Conservation (phyloP, 2,888 invertebrate genomes). For the Pseudolycoriella hygida region DNA sequence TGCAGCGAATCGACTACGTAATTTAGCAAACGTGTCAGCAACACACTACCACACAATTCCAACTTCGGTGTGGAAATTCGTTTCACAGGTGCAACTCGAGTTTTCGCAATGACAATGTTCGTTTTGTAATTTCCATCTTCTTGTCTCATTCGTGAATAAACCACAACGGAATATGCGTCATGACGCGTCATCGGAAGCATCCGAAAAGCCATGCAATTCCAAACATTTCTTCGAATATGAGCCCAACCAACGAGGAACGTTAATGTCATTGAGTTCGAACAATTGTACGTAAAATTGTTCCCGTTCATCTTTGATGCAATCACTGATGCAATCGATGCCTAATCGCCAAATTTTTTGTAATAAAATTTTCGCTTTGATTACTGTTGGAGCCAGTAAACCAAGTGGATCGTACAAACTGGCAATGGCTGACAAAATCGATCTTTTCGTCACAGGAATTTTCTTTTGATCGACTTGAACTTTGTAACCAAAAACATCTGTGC, state of each 20-base stretch:
- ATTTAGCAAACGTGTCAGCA: neutral
- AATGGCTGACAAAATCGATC: slow-evolving; percentile 9
- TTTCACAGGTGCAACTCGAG: neutral
- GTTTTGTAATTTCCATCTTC: neutral
- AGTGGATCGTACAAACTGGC: slow-evolving; percentile 10
- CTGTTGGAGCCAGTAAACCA: slow-evolving; percentile 10
- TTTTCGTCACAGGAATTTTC: slow-evolving; percentile 3
- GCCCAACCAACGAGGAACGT: neutral
- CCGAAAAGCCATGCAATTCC: slow-evolving; percentile 2
- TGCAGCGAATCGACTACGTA: neutral
- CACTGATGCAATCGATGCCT: slow-evolving; percentile 8
- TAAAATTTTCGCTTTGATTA: slow-evolving; percentile 9
- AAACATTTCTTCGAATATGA: neutral
- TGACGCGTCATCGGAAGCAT: slow-evolving; percentile 1
- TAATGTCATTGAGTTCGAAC: neutral
- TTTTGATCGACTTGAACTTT: neutral
- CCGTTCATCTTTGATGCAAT: slow-evolving; percentile 4
- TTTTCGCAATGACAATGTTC: neutral
- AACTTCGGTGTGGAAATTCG: neutral
- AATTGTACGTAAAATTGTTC: neutral
- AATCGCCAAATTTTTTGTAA: slow-evolving; percentile 10
- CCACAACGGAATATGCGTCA: neutral
- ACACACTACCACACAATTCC: neutral
- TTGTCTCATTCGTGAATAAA: neutral
- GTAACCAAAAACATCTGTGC: neutral